Evolutionary conservation across 2,797 vertebrate genomes (phyloP).

Genomic region (Sebastes steindachneri): DNA sequence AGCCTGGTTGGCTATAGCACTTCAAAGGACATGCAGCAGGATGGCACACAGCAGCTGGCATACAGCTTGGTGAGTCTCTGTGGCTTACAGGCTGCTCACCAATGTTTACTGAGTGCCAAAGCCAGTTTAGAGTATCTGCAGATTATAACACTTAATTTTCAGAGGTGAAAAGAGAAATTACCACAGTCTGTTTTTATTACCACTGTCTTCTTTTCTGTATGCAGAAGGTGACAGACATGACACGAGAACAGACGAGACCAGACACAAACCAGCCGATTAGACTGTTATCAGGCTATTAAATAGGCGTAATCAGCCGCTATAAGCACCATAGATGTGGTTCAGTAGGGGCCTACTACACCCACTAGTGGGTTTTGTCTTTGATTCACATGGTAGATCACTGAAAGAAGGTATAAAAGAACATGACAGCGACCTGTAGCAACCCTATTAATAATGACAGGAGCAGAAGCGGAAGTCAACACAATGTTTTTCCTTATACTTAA

Average conservation of each 20-base stretch:
- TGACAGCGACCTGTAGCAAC: too few relatives aligned
- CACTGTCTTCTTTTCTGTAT: neutral
- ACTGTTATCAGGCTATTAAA: too few relatives aligned
- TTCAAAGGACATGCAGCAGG: conserved; percentile 62
- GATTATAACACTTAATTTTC: conserved; percentile 46
- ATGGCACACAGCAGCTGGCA: conserved; percentile 69
- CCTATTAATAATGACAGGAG: too few relatives aligned
- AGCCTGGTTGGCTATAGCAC: conserved; percentile 44
- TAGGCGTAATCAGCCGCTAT: too few relatives aligned
- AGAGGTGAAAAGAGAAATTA: conserved; percentile 28
- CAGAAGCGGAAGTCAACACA: too few relatives aligned
- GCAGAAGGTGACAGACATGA: neutral
- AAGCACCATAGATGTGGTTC: too few relatives aligned
- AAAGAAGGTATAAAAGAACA: too few relatives aligned
- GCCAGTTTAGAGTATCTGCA: conserved; percentile 40
- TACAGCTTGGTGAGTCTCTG: conserved; percentile 47
- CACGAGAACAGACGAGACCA: neutral
- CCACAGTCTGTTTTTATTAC: conserved; percentile 13
- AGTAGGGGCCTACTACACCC: too few relatives aligned
- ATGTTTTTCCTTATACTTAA: too few relatives aligned
- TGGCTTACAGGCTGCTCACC: conserved; percentile 43
- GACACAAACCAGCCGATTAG: neutral
- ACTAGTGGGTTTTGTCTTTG: too few relatives aligned
- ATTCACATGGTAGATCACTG: too few relatives aligned
- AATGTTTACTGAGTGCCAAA: conserved; percentile 53